phyloP scores from a whole-genome alignment of 2,888 invertebrate species.

The Drosophila putrida region DNA sequence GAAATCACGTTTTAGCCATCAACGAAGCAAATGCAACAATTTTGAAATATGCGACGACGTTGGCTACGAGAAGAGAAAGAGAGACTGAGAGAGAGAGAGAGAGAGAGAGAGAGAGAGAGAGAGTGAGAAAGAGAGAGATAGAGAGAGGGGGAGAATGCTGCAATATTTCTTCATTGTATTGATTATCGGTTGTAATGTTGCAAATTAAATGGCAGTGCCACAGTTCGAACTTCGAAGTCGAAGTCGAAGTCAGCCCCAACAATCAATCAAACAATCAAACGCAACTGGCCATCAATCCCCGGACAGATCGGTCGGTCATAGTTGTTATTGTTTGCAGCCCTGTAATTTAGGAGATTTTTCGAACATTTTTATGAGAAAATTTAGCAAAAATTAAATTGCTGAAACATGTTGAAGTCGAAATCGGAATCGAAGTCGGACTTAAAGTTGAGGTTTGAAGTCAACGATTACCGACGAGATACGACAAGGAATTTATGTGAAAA shows the following conservation, averaged over 20 bases:
- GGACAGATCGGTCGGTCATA: conserved; percentile 45
- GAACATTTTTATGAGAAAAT: conserved; percentile 81
- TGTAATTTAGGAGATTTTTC: conserved; percentile 75
- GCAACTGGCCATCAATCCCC: conserved; percentile 69
- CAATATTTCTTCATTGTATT: conserved; percentile 80
- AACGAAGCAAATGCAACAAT: conserved; percentile 81
- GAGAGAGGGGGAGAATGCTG: conserved; percentile 36
- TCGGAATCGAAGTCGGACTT: conserved; percentile 10
- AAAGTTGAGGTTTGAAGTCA: conserved; percentile 16
- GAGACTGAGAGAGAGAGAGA: not conserved
- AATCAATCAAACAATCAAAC: conserved; percentile 78
- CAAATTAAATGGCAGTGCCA: conserved; percentile 83
- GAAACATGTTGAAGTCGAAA: conserved; percentile 57
- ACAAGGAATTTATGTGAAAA: conserved; percentile 76
- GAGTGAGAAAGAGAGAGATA: conserved; percentile 1
- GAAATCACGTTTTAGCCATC: conserved; percentile 83
- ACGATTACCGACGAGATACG: conserved; percentile 64
- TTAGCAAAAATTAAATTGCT: conserved; percentile 80
- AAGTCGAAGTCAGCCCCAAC: conserved; percentile 49
- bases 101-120: not conserved
- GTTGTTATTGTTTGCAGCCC: conserved; percentile 53
- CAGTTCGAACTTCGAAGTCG: conserved; percentile 42
- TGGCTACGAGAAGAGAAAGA: not conserved
- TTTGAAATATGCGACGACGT: conserved; percentile 58
- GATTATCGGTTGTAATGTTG: conserved; percentile 84